Evolutionary conservation across 2,113 vertebrate genomes (phyloP), one percentile per base, ranked within the genome.

Genomic region (Ophiodon elongatus): DNA sequence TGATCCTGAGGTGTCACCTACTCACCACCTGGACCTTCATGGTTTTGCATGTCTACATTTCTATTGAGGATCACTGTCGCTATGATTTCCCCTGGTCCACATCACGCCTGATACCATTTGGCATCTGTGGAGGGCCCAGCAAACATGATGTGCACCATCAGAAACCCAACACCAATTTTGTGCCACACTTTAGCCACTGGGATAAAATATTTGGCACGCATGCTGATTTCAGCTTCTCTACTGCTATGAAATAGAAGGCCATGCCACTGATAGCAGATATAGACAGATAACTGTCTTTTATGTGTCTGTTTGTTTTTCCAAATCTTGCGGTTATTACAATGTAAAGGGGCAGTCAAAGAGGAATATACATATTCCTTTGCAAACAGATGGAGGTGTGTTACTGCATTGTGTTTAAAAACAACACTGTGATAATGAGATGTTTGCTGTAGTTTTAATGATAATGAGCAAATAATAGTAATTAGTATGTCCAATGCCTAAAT

Each of bases 81-180:
- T 96, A 95, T 69, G 92, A 95, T 83, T 95, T 95, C 54, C 94
- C 95, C 13, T 95, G 95, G 95, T 94, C 93, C 37, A 89, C 86
- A 21, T 94, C 93, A 6, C 92, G 82, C 33, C 57, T 95, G 50
- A 79, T 95, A 39, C 95, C 95, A 0, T 94, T 95, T 67, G 91
- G 92, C 43, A 83, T 94, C n/a, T 95, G 94, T 4, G 93, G 94
- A 39, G 95, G 94, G n/a, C 89, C 95, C 1, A 92, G 89, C 76
- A 93, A 94, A 50, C 90, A 94, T 4, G 92, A 95, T 7, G 89
- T 92, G 54, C 95, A 95, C 80, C 94, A 95, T 64, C 93, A 95
- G 86, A 95, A 93, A 82, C 94, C 91, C 6, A 91, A 85, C 60
- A 92, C 89, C 72, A 94, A 96, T 79, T 94, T 93, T 86, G 93